These are phyloP conservation scores for Pangasianodon gigas DNA, from an alignment of 2,113 vertebrate genomes.

Conservation along the genomic window DNA sequence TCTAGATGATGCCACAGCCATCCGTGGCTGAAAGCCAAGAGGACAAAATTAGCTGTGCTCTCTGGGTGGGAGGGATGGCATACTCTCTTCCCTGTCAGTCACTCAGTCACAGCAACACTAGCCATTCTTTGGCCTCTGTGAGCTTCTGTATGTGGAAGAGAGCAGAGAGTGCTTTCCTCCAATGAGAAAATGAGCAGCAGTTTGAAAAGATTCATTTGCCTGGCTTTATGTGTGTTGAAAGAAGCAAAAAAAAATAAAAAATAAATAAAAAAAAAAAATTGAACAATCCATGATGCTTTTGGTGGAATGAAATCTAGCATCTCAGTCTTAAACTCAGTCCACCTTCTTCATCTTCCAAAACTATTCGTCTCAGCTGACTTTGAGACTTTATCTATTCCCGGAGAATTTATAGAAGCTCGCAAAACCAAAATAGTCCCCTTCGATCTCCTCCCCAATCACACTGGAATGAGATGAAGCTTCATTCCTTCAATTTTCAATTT, in stretches of 20 bases:
- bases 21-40: not conserved
- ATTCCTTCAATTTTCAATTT: constrained; percentile 69
- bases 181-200: not conserved
- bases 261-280: not conserved
- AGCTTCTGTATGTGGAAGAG: not conserved
- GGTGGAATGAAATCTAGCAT: not conserved
- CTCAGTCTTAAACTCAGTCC: constrained; percentile 36
- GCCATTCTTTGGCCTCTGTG: not conserved
- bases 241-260: not conserved
- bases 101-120: not conserved
- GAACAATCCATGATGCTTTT: not conserved
- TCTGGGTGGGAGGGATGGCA: not conserved
- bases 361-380: constrained; percentile 56
- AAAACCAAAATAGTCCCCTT: constrained; percentile 44
- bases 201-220: not conserved
- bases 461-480: constrained; percentile 53
- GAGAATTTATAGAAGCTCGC: constrained; percentile 56
- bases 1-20: not conserved
- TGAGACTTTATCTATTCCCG: constrained; percentile 40
- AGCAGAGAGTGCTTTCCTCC: not conserved
- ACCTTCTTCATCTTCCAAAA: constrained; percentile 50
- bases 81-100: not conserved
- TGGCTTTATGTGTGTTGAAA: not conserved
- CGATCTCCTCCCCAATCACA: constrained; percentile 51
- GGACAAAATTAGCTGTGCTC: not conserved